Conservation (phyloP, 2,888 invertebrate species). For the Teleogryllus oceanicus region DNA sequence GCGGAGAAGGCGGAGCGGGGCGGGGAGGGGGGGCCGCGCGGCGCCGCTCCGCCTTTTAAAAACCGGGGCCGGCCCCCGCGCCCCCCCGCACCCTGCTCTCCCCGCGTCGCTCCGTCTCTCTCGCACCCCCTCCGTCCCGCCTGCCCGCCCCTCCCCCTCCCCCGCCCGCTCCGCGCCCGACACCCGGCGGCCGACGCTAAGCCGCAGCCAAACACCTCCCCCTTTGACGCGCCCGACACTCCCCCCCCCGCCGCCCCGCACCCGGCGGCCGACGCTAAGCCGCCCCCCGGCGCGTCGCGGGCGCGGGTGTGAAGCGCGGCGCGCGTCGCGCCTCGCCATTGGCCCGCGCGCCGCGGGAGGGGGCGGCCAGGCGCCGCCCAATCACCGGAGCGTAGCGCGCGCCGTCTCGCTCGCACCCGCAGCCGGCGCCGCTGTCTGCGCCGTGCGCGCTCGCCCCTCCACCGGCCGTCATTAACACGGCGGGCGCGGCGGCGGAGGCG, state of each 20-base stretch:
- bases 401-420: background rate
- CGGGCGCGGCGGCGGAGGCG: constrained; percentile 45
- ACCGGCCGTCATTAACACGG: constrained; percentile 51
- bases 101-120: constrained; percentile 39
- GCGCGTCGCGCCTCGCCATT: background rate
- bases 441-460: constrained; percentile 49
- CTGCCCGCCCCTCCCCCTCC: too few relatives aligned
- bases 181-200: background rate
- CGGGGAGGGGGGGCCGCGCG: constrained; percentile 26
- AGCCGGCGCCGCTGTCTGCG: background rate
- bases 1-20: background rate
- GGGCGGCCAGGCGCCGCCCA: constrained; percentile 19
- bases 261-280: too few relatives aligned
- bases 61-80: too few relatives aligned
- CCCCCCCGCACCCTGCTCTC: constrained; percentile 32
- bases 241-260: too few relatives aligned
- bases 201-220: constrained; percentile 27
- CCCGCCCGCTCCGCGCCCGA: constrained; percentile 26
- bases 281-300: background rate
- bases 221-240: constrained; percentile 23
- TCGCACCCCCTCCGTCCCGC: constrained; percentile 20
- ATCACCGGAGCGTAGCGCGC: constrained; percentile 21
- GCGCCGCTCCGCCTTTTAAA: constrained; percentile 25
- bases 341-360: background rate
- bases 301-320: background rate